These are phyloP conservation scores for Zoanthus gigantus DNA, from an alignment of 92 coral and sea anemone genomes.

Conservation along the genomic window DNA sequence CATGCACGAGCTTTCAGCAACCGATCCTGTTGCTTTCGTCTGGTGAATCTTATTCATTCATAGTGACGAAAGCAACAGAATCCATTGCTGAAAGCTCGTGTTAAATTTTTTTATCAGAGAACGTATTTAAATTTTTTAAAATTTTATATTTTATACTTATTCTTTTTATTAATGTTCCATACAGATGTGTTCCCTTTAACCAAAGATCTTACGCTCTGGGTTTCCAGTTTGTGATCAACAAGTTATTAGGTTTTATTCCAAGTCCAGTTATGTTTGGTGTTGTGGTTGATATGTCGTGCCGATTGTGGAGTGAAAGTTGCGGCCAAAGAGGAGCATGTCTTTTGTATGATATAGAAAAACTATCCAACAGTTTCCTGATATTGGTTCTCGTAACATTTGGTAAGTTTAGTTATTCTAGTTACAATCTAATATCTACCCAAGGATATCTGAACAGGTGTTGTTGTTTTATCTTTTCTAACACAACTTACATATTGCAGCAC, in stretches of 20 bases:
- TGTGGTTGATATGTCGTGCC: conserved; percentile 17
- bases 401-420: background rate
- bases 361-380: conserved; percentile 13
- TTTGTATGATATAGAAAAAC: conserved; percentile 16
- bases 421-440: background rate
- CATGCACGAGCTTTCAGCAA: too few relatives aligned
- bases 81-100: too few relatives aligned
- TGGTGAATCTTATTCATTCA: too few relatives aligned
- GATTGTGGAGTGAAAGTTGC: conserved; percentile 34
- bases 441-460: background rate
- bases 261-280: conserved; percentile 37
- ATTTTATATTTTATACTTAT: too few relatives aligned
- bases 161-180: background rate
- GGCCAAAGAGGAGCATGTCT: conserved; percentile 12
- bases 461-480: background rate
- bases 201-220: conserved; percentile 60
- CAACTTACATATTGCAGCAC: too few relatives aligned
- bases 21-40: too few relatives aligned
- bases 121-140: too few relatives aligned
- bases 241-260: conserved; percentile 53
- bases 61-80: too few relatives aligned
- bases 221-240: conserved; percentile 36
- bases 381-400: conserved; percentile 14
- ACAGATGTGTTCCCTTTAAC: conserved; percentile 65
- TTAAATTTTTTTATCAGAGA: too few relatives aligned